These are phyloP conservation scores for Lasioglossum zephyrum DNA, from an alignment of 2,888 invertebrate species.

Conservation along the genomic window DNA sequence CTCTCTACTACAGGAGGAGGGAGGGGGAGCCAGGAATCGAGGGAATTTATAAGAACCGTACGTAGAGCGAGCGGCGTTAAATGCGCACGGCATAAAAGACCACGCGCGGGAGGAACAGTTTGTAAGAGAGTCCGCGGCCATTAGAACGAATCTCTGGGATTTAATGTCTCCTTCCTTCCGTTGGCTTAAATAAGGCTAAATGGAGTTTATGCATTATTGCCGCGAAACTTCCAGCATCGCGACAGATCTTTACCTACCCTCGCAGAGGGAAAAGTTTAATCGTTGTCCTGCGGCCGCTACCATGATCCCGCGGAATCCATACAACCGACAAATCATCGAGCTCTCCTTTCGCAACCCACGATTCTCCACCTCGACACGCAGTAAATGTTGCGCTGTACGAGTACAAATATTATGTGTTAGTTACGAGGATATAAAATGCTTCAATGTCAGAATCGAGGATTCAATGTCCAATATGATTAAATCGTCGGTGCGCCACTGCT, in stretches of 20 bases:
- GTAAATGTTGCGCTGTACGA: no score
- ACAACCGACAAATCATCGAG: not conserved
- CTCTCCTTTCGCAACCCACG: not conserved
- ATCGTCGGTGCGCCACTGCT: no score
- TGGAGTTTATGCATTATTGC: constrained; percentile 71
- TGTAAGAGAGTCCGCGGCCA: constrained; percentile 82
- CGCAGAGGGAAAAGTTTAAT: not conserved
- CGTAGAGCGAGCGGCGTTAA: constrained; percentile 62
- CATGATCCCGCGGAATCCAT: constrained; percentile 8
- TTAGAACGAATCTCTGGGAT: constrained; percentile 84
- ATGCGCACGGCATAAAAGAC: constrained; percentile 59
- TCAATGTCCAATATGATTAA: no score
- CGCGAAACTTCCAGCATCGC: constrained; percentile 60
- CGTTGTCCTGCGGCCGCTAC: not conserved
- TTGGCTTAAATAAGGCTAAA: constrained; percentile 69
- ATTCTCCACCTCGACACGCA: not conserved
- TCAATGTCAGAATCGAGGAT: no score
- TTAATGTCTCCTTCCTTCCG: constrained; percentile 78
- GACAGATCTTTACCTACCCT: constrained; percentile 41
- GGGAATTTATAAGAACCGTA: constrained; percentile 79
- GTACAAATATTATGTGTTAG: no score
- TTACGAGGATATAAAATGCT: no score
- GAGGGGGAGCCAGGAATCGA: constrained; percentile 36
- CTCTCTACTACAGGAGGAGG: not conserved
- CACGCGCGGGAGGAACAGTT: constrained; percentile 76